Evolutionary conservation across 2,888 invertebrate genomes (phyloP), one percentile per base, ranked within the genome.

Genomic region (Drosophila bunnanda): DNA sequence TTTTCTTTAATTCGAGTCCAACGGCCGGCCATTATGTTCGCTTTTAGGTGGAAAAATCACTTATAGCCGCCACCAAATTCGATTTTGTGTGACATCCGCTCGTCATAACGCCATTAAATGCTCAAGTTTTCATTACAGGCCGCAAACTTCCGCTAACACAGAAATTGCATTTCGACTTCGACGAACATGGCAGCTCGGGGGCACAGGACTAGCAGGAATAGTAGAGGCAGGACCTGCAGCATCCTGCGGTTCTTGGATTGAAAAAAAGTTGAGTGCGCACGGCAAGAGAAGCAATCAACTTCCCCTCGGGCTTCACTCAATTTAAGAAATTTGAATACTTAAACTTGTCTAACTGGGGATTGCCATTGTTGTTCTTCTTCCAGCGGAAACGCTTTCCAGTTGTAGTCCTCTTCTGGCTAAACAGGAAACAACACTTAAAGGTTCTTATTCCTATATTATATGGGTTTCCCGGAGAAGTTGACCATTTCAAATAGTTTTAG

Each of bases 111-210:
- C 52, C 70, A 67, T 88, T 88, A 82, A 80, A 76, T 75, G 75
- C 59, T 68, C 73, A 89, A 89, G 76, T 76, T 85, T 89, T 86
- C 80, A 88, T 88, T 80, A 75, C 66, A 73, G 80, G 68, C 78
- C 78, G 82, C 78, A 32, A 69, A 68, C 61, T 73, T 86, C 78
- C 75, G 84, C 32, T 15, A 66, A 88, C 89, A 89, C 75, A 68
- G 70, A 76, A 85, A 89, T 55, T 85, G 88, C 88, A 85, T 85
- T 85, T 85, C 55, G 54, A 77, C 74, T 73, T 70, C 65, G 44
- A 46, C 39, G 34, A 32, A 32, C 57, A 52, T 15, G 57, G 50
- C 71, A 34, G 72, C 56, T 57, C 25, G 56, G 28, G 38, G 56
- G 20, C 30, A 34, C 30, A 10, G 36, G 44, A 44, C 22, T 20